A percentile compares a stretch with the other conserved stretches of the same genome.
phyloP scores from a whole-genome alignment of 2,888 invertebrate species.

The Calameuta pallipes region DNA sequence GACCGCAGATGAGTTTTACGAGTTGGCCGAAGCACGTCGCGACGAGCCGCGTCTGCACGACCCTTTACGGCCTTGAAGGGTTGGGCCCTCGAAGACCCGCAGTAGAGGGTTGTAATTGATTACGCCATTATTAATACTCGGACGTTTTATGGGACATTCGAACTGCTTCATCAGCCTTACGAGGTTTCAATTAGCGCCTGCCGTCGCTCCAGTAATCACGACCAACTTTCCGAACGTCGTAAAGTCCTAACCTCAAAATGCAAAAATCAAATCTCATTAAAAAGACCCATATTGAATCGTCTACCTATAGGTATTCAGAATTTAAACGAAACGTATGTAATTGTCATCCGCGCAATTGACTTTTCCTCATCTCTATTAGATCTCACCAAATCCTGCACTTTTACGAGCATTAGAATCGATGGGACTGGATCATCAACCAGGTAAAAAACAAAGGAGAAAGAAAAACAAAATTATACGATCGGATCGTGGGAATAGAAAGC shows the following conservation, averaged over 20 bases:
- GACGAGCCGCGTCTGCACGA: slow-evolving; percentile 41
- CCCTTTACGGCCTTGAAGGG: slow-evolving; percentile 42
- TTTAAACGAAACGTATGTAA: neutral
- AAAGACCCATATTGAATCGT: neutral
- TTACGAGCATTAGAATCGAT: neutral
- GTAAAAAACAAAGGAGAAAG: neutral
- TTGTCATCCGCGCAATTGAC: neutral
- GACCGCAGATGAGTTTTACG: slow-evolving; percentile 60
- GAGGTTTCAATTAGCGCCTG: slow-evolving; percentile 25
- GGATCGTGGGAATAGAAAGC: slow-evolving; percentile 58
- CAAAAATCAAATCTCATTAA: neutral
- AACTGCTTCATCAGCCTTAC: slow-evolving; percentile 28
- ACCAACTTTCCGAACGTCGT: neutral
- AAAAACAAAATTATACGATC: neutral
- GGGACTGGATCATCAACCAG: neutral
- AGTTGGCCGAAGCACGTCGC: slow-evolving; percentile 49
- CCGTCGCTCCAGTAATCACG: slow-evolving; percentile 9
- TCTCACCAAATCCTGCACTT: neutral
- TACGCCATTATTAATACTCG: slow-evolving; percentile 53
- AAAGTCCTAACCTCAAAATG: neutral
- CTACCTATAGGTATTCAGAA: neutral
- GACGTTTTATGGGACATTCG: slow-evolving; percentile 36
- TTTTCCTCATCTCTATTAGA: neutral
- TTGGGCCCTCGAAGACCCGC: slow-evolving; percentile 12
- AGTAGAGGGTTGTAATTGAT: slow-evolving; percentile 50